phyloP scores from a whole-genome alignment of 1,140 invertebrate genomes.

The Brachionus rubens region DNA sequence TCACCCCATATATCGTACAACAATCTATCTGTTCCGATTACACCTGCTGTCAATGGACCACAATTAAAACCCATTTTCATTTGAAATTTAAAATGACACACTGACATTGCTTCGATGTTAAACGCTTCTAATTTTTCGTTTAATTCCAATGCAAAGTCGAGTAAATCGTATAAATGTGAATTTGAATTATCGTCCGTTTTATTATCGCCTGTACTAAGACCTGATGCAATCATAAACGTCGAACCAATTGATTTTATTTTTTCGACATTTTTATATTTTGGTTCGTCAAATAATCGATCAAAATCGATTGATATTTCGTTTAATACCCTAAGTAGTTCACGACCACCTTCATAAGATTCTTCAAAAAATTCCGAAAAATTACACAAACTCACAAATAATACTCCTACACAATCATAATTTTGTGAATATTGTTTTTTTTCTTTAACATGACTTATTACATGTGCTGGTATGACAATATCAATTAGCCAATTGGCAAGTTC shows the following conservation, averaged over 20 bases:
- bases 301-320: slow-evolving; percentile 92
- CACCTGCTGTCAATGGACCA: slow-evolving; percentile 88
- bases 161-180: slow-evolving; percentile 3
- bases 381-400: slow-evolving; percentile 88
- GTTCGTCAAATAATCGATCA: slow-evolving; percentile 78
- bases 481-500: slow-evolving; percentile 42
- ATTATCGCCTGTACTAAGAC: slow-evolving; percentile 73
- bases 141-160: slow-evolving; percentile 74
- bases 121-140: slow-evolving; percentile 76
- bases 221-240: slow-evolving; percentile 95
- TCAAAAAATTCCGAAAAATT: slow-evolving; percentile 95
- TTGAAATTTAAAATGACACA: slow-evolving; percentile 83
- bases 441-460: slow-evolving; percentile 37
- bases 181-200: slow-evolving; percentile 58
- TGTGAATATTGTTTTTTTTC: slow-evolving; percentile 71
- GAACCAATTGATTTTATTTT: slow-evolving; percentile 97
- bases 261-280: slow-evolving; percentile 81
- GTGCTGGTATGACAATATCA: slow-evolving; percentile 21
- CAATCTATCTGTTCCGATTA: slow-evolving; percentile 90
- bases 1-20: slow-evolving; percentile 99
- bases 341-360: slow-evolving; percentile 77
- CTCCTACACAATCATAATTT: slow-evolving; percentile 85
- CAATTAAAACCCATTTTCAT: slow-evolving; percentile 69
- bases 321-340: slow-evolving; percentile 84
- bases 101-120: slow-evolving; percentile 76